These are phyloP conservation scores for Macrophya annulata DNA, from an alignment of 2,888 invertebrate genomes.

Conservation along the genomic window DNA sequence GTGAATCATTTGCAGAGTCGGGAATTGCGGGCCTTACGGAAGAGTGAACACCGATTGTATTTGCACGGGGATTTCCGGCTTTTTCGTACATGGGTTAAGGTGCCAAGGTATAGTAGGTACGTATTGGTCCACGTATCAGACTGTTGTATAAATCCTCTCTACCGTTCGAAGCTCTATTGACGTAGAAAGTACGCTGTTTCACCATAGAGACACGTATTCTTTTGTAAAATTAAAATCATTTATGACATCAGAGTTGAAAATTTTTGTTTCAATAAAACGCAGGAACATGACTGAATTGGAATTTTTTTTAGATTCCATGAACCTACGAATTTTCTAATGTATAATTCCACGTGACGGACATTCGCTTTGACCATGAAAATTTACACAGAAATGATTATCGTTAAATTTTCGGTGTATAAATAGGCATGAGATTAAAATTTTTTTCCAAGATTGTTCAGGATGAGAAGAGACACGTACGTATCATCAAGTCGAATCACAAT, in stretches of 20 bases:
- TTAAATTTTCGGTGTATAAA: background rate
- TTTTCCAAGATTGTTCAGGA: background rate
- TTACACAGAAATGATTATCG: background rate
- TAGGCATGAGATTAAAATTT: background rate
- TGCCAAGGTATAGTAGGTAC: background rate
- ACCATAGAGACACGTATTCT: background rate
- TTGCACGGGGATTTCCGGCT: slow-evolving; percentile 41
- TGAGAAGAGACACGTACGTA: slow-evolving; percentile 13
- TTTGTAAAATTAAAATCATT: background rate
- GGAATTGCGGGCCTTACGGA: slow-evolving; percentile 43
- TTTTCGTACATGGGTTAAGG: slow-evolving; percentile 32
- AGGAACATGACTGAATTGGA: background rate
- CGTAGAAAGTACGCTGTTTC: background rate
- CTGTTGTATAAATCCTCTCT: slow-evolving; percentile 23
- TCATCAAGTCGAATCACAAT: background rate
- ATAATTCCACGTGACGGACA: background rate
- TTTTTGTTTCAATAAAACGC: too few species aligned
- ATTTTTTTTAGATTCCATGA: background rate
- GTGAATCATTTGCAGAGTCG: slow-evolving; percentile 53
- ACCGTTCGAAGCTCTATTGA: background rate
- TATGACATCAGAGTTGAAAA: too few species aligned
- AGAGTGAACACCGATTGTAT: slow-evolving; percentile 48
- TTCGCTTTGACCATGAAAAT: too few species aligned
- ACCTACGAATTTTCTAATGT: too few species aligned
- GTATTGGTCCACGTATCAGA: slow-evolving; percentile 3